A percentile compares a stretch with the other conserved stretches of the same genome.
These are phyloP conservation scores for Coracopsis vasa DNA, from an alignment of 2,113 vertebrate genomes.

Conservation along the genomic window DNA sequence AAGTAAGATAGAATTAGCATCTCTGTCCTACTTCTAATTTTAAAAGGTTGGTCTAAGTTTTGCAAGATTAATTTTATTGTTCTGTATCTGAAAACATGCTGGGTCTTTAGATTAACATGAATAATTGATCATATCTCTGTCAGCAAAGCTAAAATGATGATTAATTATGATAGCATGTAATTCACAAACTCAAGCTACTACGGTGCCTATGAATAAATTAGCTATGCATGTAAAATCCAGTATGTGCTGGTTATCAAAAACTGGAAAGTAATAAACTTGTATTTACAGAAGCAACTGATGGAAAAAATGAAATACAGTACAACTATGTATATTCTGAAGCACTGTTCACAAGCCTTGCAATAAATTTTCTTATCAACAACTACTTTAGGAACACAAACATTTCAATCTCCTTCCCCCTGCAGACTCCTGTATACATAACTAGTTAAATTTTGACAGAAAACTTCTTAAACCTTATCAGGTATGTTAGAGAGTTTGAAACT, in stretches of 20 bases:
- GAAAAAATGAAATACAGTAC: neutral
- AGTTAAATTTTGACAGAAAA: neutral
- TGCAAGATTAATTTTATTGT: neutral
- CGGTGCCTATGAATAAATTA: neutral
- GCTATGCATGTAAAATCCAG: neutral
- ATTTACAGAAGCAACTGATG: neutral
- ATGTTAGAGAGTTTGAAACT: neutral
- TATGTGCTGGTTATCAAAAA: neutral
- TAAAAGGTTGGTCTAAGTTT: neutral
- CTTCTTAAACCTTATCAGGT: neutral
- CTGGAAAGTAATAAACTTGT: neutral
- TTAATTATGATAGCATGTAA: neutral
- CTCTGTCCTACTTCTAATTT: neutral
- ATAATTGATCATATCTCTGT: constrained; percentile 8
- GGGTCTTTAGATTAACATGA: neutral
- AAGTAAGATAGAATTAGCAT: neutral
- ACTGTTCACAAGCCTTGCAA: neutral
- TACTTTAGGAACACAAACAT: neutral
- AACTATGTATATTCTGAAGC: neutral
- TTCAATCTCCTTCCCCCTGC: neutral
- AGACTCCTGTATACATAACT: neutral
- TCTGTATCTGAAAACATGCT: neutral
- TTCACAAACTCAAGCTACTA: neutral
- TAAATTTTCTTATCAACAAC: neutral
- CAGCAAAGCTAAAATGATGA: neutral